Percentiles rank a stretch among this genome's conserved stretches.
Evolutionary conservation across 2,888 invertebrate genomes (phyloP).

Genomic region (Myopa tessellatipennis): DNA sequence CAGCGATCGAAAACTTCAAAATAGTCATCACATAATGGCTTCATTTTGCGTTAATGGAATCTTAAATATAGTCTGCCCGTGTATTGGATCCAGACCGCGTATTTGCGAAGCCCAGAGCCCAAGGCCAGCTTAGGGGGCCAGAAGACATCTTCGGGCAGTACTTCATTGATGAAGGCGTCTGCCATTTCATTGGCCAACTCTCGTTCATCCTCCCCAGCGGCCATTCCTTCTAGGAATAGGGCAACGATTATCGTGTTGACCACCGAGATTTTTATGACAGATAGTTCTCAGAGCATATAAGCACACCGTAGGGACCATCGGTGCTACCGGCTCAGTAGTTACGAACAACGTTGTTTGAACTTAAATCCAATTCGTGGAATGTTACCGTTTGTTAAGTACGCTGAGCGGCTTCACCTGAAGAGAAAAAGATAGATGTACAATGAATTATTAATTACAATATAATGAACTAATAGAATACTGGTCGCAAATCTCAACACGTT

Average conservation of each 20-base stretch:
- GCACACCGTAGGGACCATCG: constrained; percentile 98
- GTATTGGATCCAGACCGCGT: constrained; percentile 86
- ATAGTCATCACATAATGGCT: constrained; percentile 89
- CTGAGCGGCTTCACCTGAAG: constrained; percentile 90
- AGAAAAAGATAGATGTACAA: neutral
- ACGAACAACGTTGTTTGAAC: constrained; percentile 97
- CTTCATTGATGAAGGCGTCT: constrained; percentile 93
- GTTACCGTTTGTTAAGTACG: constrained; percentile 97
- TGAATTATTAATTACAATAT: neutral
- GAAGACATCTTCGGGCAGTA: constrained; percentile 92
- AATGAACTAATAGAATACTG: no score
- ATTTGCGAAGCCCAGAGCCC: constrained; percentile 97
- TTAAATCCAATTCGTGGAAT: constrained; percentile 97
- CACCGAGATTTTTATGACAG: constrained; percentile 99
- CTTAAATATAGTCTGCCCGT: constrained; percentile 81
- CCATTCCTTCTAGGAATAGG: constrained; percentile 97
- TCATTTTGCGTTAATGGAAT: constrained; percentile 94
- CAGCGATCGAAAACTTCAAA: constrained; percentile 78
- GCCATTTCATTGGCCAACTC: constrained; percentile 98
- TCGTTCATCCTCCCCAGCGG: constrained; percentile 95
- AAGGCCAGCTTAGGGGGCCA: constrained; percentile 93
- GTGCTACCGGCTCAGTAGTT: constrained; percentile 99
- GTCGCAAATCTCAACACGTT: no score
- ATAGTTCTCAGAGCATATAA: constrained; percentile 99
- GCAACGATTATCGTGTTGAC: constrained; percentile 98